These are phyloP conservation scores for Brachyalestes nurse DNA, from an alignment of 2,797 vertebrate genomes.

Conservation along the genomic window DNA sequence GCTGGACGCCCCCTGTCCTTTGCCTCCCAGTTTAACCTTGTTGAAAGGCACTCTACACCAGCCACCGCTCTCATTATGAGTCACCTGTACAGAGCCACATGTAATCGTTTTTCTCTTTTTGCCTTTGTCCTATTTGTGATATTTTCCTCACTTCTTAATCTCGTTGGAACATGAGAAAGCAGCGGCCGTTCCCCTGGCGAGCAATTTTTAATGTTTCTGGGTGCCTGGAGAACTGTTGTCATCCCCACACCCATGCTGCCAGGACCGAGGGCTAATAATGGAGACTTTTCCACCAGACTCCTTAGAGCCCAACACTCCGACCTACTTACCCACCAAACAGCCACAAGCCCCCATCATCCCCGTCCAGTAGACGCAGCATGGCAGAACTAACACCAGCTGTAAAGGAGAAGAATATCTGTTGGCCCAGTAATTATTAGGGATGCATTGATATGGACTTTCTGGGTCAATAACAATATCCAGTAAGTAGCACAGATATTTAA, in stretches of 20 bases:
- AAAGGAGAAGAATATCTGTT: neutral
- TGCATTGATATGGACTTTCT: neutral
- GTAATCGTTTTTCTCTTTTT: neutral
- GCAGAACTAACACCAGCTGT: neutral
- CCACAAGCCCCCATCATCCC: constrained; percentile 26
- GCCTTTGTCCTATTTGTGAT: constrained; percentile 50
- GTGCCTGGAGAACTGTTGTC: constrained; percentile 40
- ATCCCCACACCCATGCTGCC: constrained; percentile 51
- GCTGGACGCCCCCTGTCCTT: constrained; percentile 54
- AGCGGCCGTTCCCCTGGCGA: constrained; percentile 41
- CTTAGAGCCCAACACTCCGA: constrained; percentile 49
- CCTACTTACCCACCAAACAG: constrained; percentile 56
- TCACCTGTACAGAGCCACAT: constrained; percentile 45
- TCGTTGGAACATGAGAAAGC: constrained; percentile 35
- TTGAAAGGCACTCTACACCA: constrained; percentile 30
- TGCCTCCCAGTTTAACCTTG: constrained; percentile 56
- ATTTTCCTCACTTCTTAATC: constrained; percentile 41
- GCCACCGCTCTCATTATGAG: constrained; percentile 45
- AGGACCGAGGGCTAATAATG: constrained; percentile 56
- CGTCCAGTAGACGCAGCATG: constrained; percentile 13
- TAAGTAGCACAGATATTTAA: no score
- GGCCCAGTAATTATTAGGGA: constrained; percentile 4
- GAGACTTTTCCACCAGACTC: constrained; percentile 55
- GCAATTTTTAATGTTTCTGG: constrained; percentile 50
- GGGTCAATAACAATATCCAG: no score